phyloP scores from a whole-genome alignment of 2,888 invertebrate species.

The Sesia apiformis region DNA sequence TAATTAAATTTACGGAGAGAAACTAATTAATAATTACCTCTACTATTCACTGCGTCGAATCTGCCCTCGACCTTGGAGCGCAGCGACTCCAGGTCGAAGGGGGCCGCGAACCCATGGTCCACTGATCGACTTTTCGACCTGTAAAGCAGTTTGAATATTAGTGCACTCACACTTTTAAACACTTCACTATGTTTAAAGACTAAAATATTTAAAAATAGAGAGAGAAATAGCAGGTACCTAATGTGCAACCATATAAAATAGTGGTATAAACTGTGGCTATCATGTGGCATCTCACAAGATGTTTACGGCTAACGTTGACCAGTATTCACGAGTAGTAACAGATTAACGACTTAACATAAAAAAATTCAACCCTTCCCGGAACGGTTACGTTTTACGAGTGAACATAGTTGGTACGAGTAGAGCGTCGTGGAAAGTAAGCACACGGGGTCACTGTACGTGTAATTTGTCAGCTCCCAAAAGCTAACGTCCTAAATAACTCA shows the following conservation, averaged over 20 bases:
- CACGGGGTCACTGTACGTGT: slow-evolving; percentile 40
- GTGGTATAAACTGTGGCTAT: not conserved
- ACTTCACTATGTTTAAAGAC: not conserved
- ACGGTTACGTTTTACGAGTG: not conserved
- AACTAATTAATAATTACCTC: slow-evolving; percentile 46
- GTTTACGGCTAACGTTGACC: no score
- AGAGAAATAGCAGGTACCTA: not conserved
- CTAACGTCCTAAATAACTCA: slow-evolving; percentile 44
- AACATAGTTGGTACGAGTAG: not conserved
- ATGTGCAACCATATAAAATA: not conserved
- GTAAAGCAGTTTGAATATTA: slow-evolving; percentile 32
- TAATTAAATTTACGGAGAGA: no score
- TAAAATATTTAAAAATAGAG: not conserved
- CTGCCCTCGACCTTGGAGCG: slow-evolving; percentile 91
- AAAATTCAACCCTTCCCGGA: not conserved
- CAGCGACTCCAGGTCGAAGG: slow-evolving; percentile 88
- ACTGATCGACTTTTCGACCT: slow-evolving; percentile 95
- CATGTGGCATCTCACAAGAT: not conserved
- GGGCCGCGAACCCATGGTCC: slow-evolving; percentile 90
- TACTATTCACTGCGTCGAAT: slow-evolving; percentile 83
- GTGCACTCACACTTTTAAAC: not conserved
- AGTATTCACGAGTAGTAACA: no score
- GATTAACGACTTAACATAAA: not conserved
- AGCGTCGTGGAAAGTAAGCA: slow-evolving; percentile 9
- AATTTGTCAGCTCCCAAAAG: slow-evolving; percentile 39